Conservation (phyloP, 1,140 invertebrate species). For the Lepidurus couesii region DNA sequence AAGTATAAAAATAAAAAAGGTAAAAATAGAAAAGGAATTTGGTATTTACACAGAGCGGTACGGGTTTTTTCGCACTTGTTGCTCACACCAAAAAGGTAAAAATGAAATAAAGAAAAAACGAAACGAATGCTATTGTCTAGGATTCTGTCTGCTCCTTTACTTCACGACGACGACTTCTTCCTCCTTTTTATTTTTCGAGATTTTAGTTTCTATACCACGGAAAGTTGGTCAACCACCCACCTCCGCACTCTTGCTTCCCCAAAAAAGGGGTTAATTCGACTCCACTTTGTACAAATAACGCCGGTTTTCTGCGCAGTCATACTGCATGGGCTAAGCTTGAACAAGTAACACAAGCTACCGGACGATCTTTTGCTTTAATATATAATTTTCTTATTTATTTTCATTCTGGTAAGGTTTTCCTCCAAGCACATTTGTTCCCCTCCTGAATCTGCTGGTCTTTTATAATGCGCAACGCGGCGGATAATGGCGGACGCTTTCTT, state of each 20-base stretch:
- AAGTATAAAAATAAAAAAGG: too few species aligned
- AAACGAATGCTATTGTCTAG: not conserved
- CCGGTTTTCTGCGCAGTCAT: not conserved
- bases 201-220: not conserved
- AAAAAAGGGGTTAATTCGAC: slow-evolving; percentile 4
- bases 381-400: too few species aligned
- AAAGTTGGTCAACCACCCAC: slow-evolving; percentile 6
- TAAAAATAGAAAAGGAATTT: not conserved
- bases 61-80: not conserved
- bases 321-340: not conserved
- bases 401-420: too few species aligned
- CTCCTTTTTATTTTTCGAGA: not conserved
- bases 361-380: not conserved
- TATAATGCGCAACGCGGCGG: too few species aligned
- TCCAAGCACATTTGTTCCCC: too few species aligned
- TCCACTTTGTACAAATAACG: not conserved
- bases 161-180: not conserved
- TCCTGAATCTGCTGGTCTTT: too few species aligned
- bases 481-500: too few species aligned
- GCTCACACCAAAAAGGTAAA: not conserved
- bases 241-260: not conserved
- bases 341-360: not conserved
- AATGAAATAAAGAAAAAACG: too few species aligned
- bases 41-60: not conserved
- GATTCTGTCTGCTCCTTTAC: not conserved